Conservation (phyloP, 2,888 invertebrate species). For the Epinotia nisella region DNA sequence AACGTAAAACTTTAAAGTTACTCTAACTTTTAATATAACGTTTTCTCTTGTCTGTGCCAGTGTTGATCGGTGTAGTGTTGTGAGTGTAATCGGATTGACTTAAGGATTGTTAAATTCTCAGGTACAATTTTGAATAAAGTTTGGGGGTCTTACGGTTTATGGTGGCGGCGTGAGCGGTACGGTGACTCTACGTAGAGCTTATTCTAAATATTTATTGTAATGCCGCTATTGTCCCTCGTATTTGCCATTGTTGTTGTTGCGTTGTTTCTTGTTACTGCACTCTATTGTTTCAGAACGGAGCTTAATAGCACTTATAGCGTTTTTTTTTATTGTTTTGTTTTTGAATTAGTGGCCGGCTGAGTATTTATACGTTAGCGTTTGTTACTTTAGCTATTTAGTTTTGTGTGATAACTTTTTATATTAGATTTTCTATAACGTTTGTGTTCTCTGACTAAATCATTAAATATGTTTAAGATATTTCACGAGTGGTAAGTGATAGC, state of each 20-base stretch:
- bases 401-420: neutral
- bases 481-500: no score
- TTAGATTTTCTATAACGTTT: no score
- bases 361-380: slow-evolving; percentile 25
- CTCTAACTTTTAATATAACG: slow-evolving; percentile 48
- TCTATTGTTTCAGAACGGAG: slow-evolving; percentile 45
- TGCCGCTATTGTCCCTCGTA: slow-evolving; percentile 62
- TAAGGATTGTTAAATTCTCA: slow-evolving; percentile 45
- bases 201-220: slow-evolving; percentile 70
- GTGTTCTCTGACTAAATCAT: no score
- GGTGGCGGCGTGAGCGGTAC: slow-evolving; percentile 39
- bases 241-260: slow-evolving; percentile 49
- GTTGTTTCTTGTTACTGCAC: slow-evolving; percentile 58
- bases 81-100: slow-evolving; percentile 51
- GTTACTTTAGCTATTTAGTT: slow-evolving; percentile 19
- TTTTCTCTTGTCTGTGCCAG: slow-evolving; percentile 14
- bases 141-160: slow-evolving; percentile 31
- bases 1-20: slow-evolving; percentile 43
- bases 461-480: no score
- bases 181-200: slow-evolving; percentile 57
- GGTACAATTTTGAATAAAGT: slow-evolving; percentile 49
- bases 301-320: slow-evolving; percentile 45
- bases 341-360: slow-evolving; percentile 44
- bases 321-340: slow-evolving; percentile 41
- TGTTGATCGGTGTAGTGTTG: slow-evolving; percentile 28